Percentiles rank a stretch among this genome's conserved stretches.
Conservation (phyloP, 2,113 vertebrate genomes). For the human (Homo sapiens) region GRCh38 chr18:67819501-67820000, state of each 20-base stretch:
- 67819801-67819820: not conserved
- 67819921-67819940: not conserved
- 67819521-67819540: not conserved
- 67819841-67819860: rapidly evolving
- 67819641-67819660: not conserved
- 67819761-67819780: not conserved
- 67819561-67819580: not conserved
- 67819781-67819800: not conserved
- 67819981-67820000: not conserved
- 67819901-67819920: not conserved
- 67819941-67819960: not conserved
- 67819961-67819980: not conserved
- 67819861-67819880: not conserved
- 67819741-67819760: not conserved
- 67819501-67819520: not conserved
- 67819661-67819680: not conserved
- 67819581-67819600: not conserved
- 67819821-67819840: not conserved
- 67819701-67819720: not conserved
- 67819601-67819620: not conserved
- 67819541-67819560: not conserved
- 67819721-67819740: not conserved
- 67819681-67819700: not conserved
- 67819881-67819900: not conserved
- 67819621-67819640: not conserved